A percentile compares a stretch with the other conserved stretches of the same genome.
These are phyloP conservation scores for Papilio protenor DNA, from an alignment of 2,888 invertebrate genomes.

Conservation along the genomic window DNA sequence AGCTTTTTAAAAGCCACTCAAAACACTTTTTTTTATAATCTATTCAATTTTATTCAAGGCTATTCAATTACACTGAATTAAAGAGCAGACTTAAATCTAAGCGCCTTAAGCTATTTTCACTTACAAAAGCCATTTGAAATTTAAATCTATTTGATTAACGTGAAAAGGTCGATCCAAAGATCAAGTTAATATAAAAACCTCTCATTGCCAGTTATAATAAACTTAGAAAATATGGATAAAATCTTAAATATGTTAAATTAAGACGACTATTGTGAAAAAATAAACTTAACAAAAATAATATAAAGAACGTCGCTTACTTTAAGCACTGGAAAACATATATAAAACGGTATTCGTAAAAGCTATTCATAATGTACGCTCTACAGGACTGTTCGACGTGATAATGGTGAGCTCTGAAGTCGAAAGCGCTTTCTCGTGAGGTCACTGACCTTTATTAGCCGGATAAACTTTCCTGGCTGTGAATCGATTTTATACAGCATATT, in stretches of 20 bases:
- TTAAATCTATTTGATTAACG: conserved; percentile 8
- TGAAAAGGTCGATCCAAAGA: conserved; percentile 1
- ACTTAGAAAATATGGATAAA: too few species aligned
- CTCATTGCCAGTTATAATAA: not conserved
- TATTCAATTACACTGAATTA: not conserved
- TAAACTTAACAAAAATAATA: not conserved
- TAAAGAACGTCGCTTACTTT: not conserved
- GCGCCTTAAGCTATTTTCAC: not conserved
- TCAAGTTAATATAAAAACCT: not conserved
- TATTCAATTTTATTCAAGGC: not conserved
- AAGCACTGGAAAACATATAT: not conserved
- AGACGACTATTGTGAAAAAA: not conserved
- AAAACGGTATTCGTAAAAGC: not conserved
- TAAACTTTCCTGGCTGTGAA: not conserved
- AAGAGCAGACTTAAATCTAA: conserved; percentile 1
- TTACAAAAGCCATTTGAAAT: conserved; percentile 2
- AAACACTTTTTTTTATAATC: not conserved
- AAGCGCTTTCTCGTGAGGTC: not conserved
- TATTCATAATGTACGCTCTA: not conserved
- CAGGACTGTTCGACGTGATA: not conserved
- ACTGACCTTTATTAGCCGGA: not conserved
- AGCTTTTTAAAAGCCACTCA: not conserved
- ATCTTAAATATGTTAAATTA: not conserved
- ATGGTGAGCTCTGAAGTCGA: not conserved
- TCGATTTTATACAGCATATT: not conserved